Base-by-base conservation (phyloP, 2,113 vertebrate species). In the Talpa occidentalis region DNA sequence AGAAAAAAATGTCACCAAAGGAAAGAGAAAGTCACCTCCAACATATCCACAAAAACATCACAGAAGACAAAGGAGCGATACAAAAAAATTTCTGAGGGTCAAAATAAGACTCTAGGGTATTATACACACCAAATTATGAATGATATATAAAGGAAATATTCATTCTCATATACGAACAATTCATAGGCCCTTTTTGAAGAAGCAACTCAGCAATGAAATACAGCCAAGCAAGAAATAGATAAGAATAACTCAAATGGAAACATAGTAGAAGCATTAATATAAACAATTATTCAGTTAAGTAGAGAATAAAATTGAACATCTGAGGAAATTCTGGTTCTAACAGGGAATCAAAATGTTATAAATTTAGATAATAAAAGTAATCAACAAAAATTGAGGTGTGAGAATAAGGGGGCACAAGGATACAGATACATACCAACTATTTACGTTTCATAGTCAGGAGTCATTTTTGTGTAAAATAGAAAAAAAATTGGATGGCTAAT, bases 11-110 rank as follows among this genome's bases (percentile, higher is more conserved):
- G 81, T 82, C 60, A 69, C 54, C n/a, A 44, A 70, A 77, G 76
- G 52, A 62, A 66, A 44, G 40, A 87, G 87, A 95, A 44, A 21
- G 35, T 69, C 35, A 10, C 5, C 52, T 78, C 37, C 77, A 88
- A 77, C 83, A 73, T 93, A 21, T 77, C 76, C 16, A 32, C 16
- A 37, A 35, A n/a, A 86, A 91, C 62, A 78, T 77, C 74, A 78
- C 12, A 72, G 26, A 69, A 72, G 21, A 66, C 35, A 78, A 17
- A 40, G 44, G 35, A 83, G 22, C 42, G 44, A 64, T 62, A 26
- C 56, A 60, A 66, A 86, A 49, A 60, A 17, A 17, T 62, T 80
- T 76, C 42, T 56, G 42, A 87, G 40, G 37, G 42, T 52, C 42
- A n/a, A 78, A 60, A 5, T 44, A 17, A 60, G 66, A 79, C 56